Percentiles rank a stretch among this genome's conserved stretches.
Conservation (phyloP, 2,888 invertebrate genomes). For the Ligdia adustata region DNA sequence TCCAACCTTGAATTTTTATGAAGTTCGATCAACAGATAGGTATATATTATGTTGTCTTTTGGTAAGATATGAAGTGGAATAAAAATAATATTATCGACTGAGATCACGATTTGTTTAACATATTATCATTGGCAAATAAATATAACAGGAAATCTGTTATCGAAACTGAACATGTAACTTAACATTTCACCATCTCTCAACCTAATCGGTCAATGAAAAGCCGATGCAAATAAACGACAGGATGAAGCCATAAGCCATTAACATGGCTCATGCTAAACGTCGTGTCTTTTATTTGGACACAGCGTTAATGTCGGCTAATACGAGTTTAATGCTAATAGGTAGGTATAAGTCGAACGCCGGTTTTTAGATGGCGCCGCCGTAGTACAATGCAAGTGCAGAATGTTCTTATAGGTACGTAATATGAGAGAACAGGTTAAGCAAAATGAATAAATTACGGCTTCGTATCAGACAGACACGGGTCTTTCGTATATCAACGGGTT, state of each 20-base stretch:
- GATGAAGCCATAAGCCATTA: constrained; percentile 28
- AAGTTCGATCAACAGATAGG: too few relatives aligned
- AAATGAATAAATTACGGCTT: not conserved
- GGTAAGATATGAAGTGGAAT: too few relatives aligned
- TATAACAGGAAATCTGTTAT: too few relatives aligned
- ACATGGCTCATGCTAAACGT: constrained; percentile 25
- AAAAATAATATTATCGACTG: too few relatives aligned
- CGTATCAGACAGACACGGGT: too few relatives aligned
- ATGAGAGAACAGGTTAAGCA: constrained; percentile 2
- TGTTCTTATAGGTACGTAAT: constrained; percentile 2
- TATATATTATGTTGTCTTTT: too few relatives aligned
- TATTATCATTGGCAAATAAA: too few relatives aligned
- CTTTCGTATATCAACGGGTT: too few relatives aligned
- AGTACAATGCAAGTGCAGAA: constrained; percentile 8
- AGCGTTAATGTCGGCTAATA: constrained; percentile 23
- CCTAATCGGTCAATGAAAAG: constrained; percentile 34
- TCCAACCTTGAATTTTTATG: too few relatives aligned
- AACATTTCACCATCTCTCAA: constrained; percentile 1
- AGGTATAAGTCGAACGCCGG: constrained; percentile 7
- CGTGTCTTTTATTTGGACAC: constrained; percentile 21
- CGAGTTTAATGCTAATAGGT: constrained; percentile 19
- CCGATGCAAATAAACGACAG: constrained; percentile 35
- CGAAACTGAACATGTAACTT: constrained; percentile 1
- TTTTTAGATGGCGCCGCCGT: constrained; percentile 3
- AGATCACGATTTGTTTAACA: too few relatives aligned